Conservation (phyloP, 2,888 invertebrate genomes). For the Cordilura impudica region DNA sequence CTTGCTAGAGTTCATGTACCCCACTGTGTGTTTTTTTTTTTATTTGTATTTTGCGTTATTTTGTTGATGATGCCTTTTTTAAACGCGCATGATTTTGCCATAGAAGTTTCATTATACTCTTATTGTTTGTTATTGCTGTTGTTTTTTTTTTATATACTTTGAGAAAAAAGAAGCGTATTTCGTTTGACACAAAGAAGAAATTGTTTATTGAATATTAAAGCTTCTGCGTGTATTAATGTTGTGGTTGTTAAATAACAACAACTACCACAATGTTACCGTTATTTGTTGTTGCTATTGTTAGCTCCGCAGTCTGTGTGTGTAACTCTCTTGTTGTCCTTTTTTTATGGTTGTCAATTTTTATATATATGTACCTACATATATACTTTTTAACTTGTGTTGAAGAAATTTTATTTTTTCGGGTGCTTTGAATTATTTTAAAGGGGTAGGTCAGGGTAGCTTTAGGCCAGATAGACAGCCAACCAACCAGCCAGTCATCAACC, state of each 20-base stretch:
- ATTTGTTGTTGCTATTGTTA: slow-evolving; percentile 1
- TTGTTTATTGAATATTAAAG: slow-evolving; percentile 42
- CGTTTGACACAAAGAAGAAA: slow-evolving; percentile 52
- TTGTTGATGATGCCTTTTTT: slow-evolving; percentile 12
- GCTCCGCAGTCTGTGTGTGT: background rate
- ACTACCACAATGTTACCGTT: background rate
- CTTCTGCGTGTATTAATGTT: slow-evolving; percentile 8
- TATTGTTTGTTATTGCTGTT: slow-evolving; percentile 33
- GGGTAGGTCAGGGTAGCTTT: slow-evolving; percentile 61
- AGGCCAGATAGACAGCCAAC: slow-evolving; percentile 14
- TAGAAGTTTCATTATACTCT: background rate
- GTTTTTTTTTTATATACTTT: slow-evolving; percentile 20
- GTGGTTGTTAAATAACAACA: slow-evolving; percentile 1
- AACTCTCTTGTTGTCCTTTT: background rate
- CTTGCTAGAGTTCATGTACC: slow-evolving; percentile 62
- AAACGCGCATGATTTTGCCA: slow-evolving; percentile 55
- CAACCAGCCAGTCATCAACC: slow-evolving; percentile 33
- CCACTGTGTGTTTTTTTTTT: slow-evolving; percentile 36
- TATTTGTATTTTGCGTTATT: slow-evolving; percentile 9
- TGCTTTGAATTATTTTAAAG: slow-evolving; percentile 41
- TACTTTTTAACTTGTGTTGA: background rate
- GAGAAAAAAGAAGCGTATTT: slow-evolving; percentile 28
- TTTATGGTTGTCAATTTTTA: background rate
- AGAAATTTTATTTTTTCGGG: slow-evolving; percentile 23
- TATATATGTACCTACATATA: too few relatives aligned